Evolutionary conservation across 2,888 invertebrate genomes (phyloP).

Genomic region (Aporophyla lueneburgensis): DNA sequence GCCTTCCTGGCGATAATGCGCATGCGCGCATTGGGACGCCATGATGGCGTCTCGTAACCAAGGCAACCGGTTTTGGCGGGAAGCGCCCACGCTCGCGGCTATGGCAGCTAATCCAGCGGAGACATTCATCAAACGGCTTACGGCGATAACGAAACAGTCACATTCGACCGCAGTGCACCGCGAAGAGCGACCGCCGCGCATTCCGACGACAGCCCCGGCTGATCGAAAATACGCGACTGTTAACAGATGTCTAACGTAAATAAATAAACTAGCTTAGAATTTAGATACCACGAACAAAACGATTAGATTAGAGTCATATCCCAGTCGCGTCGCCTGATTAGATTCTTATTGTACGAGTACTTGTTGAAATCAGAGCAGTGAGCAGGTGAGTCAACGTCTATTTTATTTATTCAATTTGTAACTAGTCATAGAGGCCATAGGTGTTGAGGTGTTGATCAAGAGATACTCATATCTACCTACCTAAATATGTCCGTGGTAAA

Average conservation of each 20-base stretch:
- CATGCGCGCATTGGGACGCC: conserved; percentile 61
- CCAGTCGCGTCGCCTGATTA: conserved; percentile 41
- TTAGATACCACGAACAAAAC: conserved; percentile 30
- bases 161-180: conserved; percentile 90
- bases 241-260: conserved; percentile 69
- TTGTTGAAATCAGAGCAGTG: conserved; percentile 56
- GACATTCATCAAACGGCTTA: conserved; percentile 62
- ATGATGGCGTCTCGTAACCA: conserved; percentile 79
- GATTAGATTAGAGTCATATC: conserved; percentile 15
- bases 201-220: conserved; percentile 87
- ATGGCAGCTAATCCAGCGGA: conserved; percentile 60
- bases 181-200: conserved; percentile 84
- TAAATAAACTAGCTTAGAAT: conserved; percentile 64
- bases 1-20: conserved; percentile 29
- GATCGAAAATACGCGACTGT: conserved; percentile 81
- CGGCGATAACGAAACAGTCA: conserved; percentile 64
- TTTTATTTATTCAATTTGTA: conserved; percentile 33
- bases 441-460: conserved; percentile 7
- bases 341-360: conserved; percentile 31
- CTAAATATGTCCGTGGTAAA: background rate
- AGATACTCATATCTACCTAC: background rate
- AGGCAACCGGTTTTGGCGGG: conserved; percentile 88
- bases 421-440: conserved; percentile 14
- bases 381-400: conserved; percentile 68
- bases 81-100: conserved; percentile 79